A percentile compares a stretch with the other conserved stretches of the same genome.
Evolutionary conservation across 2,113 vertebrate genomes (phyloP).

Genomic region (Cryptotis parvus): DNA sequence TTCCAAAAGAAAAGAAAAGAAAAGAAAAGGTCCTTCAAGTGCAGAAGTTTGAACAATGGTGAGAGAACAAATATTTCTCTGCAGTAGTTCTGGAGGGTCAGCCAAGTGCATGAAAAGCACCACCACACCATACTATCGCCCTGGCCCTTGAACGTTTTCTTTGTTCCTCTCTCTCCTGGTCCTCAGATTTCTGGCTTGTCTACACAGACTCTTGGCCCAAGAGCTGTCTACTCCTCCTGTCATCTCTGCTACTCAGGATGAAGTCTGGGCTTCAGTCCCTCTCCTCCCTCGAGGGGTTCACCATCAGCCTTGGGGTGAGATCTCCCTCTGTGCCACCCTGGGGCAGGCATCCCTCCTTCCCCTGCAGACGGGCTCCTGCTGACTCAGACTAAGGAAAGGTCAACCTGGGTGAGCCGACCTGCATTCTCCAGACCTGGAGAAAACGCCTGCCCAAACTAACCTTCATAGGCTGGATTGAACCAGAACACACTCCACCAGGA

Average conservation of each 20-base stretch:
- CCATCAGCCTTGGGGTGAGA: rapidly evolving
- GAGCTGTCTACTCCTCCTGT: background rate
- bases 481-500: background rate
- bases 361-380: background rate
- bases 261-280: background rate
- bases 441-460: background rate
- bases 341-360: background rate
- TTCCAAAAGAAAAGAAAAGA: too few species aligned
- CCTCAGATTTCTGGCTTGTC: background rate
- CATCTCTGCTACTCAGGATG: background rate
- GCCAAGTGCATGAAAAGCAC: too few species aligned
- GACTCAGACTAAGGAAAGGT: background rate
- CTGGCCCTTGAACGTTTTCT: background rate
- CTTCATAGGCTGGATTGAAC: background rate
- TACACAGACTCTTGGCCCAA: background rate
- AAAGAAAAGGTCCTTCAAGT: background rate
- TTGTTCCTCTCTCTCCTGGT: background rate
- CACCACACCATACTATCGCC: too few species aligned
- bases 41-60: background rate
- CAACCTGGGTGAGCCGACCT: background rate
- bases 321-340: background rate
- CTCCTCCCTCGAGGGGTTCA: background rate
- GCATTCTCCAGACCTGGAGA: background rate
- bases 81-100: background rate
- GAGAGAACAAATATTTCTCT: background rate